These are phyloP conservation scores for Exephanes ischioxanthus DNA, from an alignment of 2,888 invertebrate genomes.

Conservation along the genomic window DNA sequence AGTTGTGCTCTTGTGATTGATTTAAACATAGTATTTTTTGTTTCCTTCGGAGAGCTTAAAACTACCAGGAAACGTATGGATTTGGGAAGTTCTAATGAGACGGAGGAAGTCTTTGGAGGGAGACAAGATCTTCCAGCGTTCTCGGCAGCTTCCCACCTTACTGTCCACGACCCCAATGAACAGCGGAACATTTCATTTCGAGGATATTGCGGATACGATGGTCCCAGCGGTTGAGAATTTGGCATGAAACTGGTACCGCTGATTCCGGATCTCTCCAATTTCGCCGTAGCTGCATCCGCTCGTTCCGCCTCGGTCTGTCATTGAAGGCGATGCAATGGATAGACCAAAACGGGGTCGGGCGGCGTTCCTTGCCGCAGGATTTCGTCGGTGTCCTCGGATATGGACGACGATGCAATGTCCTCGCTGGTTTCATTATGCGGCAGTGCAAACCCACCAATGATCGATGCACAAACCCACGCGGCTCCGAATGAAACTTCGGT, in stretches of 20 bases:
- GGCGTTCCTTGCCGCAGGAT: slow-evolving; percentile 40
- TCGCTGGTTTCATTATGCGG: slow-evolving; percentile 5
- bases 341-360: slow-evolving; percentile 29
- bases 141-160: background rate
- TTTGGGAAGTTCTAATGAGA: background rate
- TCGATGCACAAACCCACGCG: background rate
- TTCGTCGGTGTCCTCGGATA: slow-evolving; percentile 33
- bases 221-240: slow-evolving; percentile 43
- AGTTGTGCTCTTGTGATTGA: slow-evolving; percentile 22
- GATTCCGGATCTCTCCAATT: slow-evolving; percentile 35
- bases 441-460: background rate
- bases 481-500: background rate
- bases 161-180: slow-evolving; percentile 6
- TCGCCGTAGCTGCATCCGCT: slow-evolving; percentile 26
- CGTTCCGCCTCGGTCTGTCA: slow-evolving; percentile 47
- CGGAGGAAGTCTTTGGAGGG: background rate
- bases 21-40: background rate
- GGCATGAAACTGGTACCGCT: slow-evolving; percentile 48
- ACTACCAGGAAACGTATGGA: background rate
- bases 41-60: background rate
- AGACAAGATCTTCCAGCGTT: background rate
- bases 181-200: slow-evolving; percentile 30
- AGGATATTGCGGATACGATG: slow-evolving; percentile 32
- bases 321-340: slow-evolving; percentile 61
- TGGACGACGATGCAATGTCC: slow-evolving; percentile 31